Evolutionary conservation across 2,113 vertebrate species (phyloP), one percentile per base, ranked within the genome.

Genomic region (Pandion haliaetus): DNA sequence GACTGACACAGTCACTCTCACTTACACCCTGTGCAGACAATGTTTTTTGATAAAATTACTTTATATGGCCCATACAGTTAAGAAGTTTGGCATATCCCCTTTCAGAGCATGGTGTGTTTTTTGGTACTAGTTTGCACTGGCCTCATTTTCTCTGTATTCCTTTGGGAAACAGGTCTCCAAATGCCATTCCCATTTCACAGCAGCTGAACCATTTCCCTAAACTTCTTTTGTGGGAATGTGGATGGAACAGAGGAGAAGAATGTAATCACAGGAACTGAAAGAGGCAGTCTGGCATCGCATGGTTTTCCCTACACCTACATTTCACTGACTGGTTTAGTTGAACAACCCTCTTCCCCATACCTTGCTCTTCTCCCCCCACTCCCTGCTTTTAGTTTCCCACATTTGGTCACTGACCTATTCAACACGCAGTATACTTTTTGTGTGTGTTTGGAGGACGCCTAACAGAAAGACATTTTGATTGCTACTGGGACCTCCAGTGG

Each of bases 391-490:
- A 25, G 12, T 73, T 81, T 77, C 34, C 86, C 4, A 4, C 11
- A 2, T 55, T 82, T 65, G 17, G 17, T 42, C 31, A 28, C 34
- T 59, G 29, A 42, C 20, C 5, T 66, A 8, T 52, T 52, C 55
- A 81, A 77, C 34, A 49, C 15, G 16, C 0, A 0, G 14, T 34
- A 36, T 12, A 38, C 1, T 45, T 85, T 26, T 31, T 34, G 4
- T 34, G 24, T 23, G 6, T 72, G 9, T 36, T 89, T 82, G 42
- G 20, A 81, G n/a, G 88, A 81, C 32, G 13, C 10, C 8, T 40
- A 65, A 21, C 16, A 76, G 23, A 94, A 86, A 47, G 13, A 57
- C 5, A 42, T 42, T 71, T 90, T 38, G 16, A 13, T 38, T 54
- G 29, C 5, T 55, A 12, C 32, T 63, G 26, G 31, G 25, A 66